Conservation (phyloP, 1,140 invertebrate genomes). For the Chrysomallon squamiferum region DNA sequence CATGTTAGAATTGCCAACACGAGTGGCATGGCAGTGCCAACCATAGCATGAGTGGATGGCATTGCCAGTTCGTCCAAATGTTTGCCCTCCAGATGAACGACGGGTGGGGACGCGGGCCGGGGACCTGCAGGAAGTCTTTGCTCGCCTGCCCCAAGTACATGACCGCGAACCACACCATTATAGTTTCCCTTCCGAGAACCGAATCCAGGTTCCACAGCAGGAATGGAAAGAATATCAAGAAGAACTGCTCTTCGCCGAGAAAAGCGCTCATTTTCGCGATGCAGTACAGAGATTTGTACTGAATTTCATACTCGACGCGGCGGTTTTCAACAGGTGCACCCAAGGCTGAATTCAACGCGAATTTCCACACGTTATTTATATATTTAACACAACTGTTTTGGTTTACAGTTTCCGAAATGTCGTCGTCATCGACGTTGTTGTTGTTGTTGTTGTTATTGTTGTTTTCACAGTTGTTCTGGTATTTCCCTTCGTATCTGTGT, state of each 20-base stretch:
- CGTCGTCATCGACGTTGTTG: too few relatives aligned
- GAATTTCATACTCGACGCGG: neutral
- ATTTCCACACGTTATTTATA: too few relatives aligned
- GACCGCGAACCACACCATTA: slow-evolving; percentile 83
- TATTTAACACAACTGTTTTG: too few relatives aligned
- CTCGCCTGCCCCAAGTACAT: slow-evolving; percentile 79
- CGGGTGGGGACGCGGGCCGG: slow-evolving; percentile 45
- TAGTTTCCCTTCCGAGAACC: slow-evolving; percentile 67
- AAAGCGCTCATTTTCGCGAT: neutral
- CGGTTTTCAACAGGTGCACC: neutral
- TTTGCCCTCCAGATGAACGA: slow-evolving; percentile 76
- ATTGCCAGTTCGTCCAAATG: slow-evolving; percentile 93
- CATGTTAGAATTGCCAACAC: slow-evolving; percentile 80
- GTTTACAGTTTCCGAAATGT: too few relatives aligned
- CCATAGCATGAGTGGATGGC: slow-evolving; percentile 94
- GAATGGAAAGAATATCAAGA: slow-evolving; percentile 73
- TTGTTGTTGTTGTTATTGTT: too few relatives aligned
- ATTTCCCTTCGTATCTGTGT: too few relatives aligned
- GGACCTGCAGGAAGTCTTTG: slow-evolving; percentile 78
- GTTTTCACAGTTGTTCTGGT: too few relatives aligned
- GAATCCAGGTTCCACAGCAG: slow-evolving; percentile 86
- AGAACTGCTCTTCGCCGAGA: neutral
- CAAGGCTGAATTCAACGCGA: too few relatives aligned
- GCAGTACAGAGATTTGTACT: neutral
- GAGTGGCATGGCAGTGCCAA: slow-evolving; percentile 84